Evolutionary conservation across 2,888 invertebrate species (phyloP).

Genomic region (Leptinotarsa tumamoca): DNA sequence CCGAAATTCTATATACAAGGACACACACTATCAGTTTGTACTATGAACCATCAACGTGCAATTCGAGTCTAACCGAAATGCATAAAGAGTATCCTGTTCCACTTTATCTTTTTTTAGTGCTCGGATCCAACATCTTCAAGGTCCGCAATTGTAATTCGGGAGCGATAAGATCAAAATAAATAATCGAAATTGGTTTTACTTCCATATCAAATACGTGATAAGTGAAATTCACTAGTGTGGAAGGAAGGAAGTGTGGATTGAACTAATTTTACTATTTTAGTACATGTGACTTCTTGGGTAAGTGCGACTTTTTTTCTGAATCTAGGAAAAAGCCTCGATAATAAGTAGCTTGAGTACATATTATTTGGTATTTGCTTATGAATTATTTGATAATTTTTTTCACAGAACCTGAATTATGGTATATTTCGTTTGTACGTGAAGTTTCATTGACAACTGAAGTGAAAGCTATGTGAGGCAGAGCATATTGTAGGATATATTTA

Average conservation of each 20-base stretch:
- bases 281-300: constrained; percentile 1
- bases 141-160: background rate
- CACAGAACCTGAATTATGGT: no score
- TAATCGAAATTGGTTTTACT: constrained; percentile 4
- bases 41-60: background rate
- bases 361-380: no score
- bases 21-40: background rate
- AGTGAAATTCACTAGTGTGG: background rate
- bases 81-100: background rate
- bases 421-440: no score
- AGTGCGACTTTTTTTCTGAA: background rate
- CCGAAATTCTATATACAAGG: background rate
- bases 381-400: no score
- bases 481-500: no score
- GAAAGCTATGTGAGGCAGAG: no score
- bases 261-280: background rate
- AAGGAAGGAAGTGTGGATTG: background rate
- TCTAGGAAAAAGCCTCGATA: no score
- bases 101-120: background rate
- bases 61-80: background rate
- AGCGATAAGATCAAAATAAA: constrained; percentile 6
- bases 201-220: background rate
- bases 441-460: no score
- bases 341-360: no score
- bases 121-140: background rate